Evolutionary conservation across 1,140 invertebrate genomes (phyloP), one percentile per base, ranked within the genome.

Genomic region (Saxidomus purpurata): DNA sequence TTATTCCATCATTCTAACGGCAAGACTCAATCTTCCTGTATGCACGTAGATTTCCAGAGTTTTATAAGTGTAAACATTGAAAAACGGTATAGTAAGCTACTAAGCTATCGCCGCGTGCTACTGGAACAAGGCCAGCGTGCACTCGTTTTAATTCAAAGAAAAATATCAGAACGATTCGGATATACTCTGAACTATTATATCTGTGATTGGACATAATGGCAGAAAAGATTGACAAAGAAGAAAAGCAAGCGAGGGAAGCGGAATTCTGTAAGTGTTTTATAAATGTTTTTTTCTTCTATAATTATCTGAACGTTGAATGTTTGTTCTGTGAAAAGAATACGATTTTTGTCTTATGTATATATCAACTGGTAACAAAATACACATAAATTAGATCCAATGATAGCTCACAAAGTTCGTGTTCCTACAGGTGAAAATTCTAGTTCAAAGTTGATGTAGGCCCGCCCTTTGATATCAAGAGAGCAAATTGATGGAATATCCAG

Each of bases 201-300:
- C 52, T 55, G 52, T 55, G 52, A n/a, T 1, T 74, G 34, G 43
- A 71, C 31, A 87, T 47, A 38, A 79, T 87, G 85, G 55, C 71
- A 47, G 74, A 87, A 47, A 76, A 79, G 25, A 55, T 63, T 13
- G 63, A 87, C 22, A 63, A 38, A 40, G 40, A 67, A 34, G 74
- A 80, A 13, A 87, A 80, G 19, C 15, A 49, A 36, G 74, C 76
- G 47, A 87, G 76, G 47, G 85, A 87, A 49, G 85, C 71, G 2
- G 76, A 79, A 79, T 87, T 87, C 36, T 87, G 85, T 87, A 87
- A 87, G 85, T 87, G 63, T 49, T 3, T 69, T n/a, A 15, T 25
- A 4, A 43, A 43, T 43, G n/a, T n/a, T n/a, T n/a, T n/a, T n/a
- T 43, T 43, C 43, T 43, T 8, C 43, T 8, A 43, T 43, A 43